Percentiles rank a stretch among this genome's conserved stretches.
These are phyloP conservation scores for Electrona antarctica DNA, from an alignment of 2,113 vertebrate species.

Conservation along the genomic window DNA sequence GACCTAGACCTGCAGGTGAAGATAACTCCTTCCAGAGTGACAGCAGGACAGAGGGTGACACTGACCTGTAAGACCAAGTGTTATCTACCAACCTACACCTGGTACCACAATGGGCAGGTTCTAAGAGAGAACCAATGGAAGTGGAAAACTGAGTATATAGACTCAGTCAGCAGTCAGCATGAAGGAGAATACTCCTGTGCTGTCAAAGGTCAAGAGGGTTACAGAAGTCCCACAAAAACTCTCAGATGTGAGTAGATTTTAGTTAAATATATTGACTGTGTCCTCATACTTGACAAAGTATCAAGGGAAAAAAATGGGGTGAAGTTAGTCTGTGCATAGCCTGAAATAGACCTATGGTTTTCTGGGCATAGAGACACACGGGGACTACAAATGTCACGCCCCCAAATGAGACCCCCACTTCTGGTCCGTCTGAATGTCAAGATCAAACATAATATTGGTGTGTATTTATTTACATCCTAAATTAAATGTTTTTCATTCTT, in stretches of 20 bases:
- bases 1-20: constrained; percentile 13
- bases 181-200: constrained; percentile 29
- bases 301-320: too few species aligned
- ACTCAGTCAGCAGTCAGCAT: neutral
- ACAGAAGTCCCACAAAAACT: neutral
- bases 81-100: constrained; percentile 3
- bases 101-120: constrained; percentile 22
- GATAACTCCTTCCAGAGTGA: neutral
- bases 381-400: too few species aligned
- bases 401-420: too few species aligned
- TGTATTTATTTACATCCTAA: too few species aligned
- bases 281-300: too few species aligned
- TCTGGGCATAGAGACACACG: too few species aligned
- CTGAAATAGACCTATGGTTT: too few species aligned
- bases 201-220: constrained; percentile 12
- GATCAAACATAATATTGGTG: too few species aligned
- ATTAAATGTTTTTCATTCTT: too few species aligned
- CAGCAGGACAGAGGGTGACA: neutral
- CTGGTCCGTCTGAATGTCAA: too few species aligned
- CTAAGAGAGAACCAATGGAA: neutral
- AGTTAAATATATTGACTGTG: too few species aligned
- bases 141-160: neutral
- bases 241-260: neutral
- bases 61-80: constrained; percentile 31
- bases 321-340: too few species aligned